A percentile compares a stretch with the other conserved stretches of the same genome.
phyloP scores from a whole-genome alignment of 2,113 vertebrate species.

The Vulpes vulpes region DNA sequence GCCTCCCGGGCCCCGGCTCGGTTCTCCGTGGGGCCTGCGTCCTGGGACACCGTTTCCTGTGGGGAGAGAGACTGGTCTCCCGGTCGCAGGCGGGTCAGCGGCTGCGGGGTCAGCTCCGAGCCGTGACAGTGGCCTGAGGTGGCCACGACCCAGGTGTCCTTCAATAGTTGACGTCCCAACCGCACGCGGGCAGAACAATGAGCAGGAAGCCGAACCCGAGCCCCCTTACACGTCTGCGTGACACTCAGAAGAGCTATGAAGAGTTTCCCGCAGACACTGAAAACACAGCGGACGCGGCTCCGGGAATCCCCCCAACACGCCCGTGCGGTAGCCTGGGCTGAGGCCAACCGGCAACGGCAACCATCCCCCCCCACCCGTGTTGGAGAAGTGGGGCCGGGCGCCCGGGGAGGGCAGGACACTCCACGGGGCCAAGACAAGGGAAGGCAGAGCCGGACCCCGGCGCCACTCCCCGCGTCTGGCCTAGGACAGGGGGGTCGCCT shows the following conservation, averaged over 20 bases:
- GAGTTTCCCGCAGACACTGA: constrained; percentile 65
- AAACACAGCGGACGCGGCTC: constrained; percentile 66
- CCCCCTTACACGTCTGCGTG: constrained; percentile 47
- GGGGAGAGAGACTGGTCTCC: neutral
- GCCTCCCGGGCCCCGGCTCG: neutral
- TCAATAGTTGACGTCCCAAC: constrained; percentile 43
- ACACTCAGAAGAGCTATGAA: constrained; percentile 65
- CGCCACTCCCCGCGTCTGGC: neutral
- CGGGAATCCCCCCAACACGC: constrained; percentile 64
- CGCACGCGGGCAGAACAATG: constrained; percentile 33
- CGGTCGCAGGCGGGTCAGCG: neutral
- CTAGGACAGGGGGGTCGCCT: neutral
- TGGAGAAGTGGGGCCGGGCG: neutral
- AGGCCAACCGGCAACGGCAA: neutral
- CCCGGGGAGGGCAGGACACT: neutral
- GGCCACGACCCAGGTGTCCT: neutral
- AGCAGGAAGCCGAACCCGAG: constrained; percentile 68
- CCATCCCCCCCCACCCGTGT: neutral
- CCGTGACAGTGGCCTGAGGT: neutral
- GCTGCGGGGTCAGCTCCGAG: neutral
- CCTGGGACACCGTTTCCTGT: neutral
- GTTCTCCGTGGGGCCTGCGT: neutral
- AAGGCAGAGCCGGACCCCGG: neutral
- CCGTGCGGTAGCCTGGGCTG: constrained; percentile 62
- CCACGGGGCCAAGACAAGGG: neutral